A percentile compares a stretch with the other conserved stretches of the same genome.
phyloP scores from a whole-genome alignment of 2,797 vertebrate genomes.

The Coendou prehensilis region DNA sequence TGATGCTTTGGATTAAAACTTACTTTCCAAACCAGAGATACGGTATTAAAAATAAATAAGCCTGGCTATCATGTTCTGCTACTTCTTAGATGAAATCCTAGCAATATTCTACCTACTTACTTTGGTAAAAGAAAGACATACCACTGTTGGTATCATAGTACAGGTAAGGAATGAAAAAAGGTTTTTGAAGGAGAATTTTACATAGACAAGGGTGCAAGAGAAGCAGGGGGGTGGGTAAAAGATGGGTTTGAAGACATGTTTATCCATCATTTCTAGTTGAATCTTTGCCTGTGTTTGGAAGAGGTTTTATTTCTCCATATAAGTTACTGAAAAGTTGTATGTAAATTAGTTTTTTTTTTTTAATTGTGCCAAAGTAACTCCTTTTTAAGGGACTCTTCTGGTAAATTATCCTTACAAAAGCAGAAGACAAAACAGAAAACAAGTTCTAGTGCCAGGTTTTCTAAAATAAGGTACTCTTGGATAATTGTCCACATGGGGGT shows the following conservation, averaged over 20 bases:
- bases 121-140: constrained; percentile 48
- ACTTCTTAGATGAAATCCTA: constrained; percentile 19
- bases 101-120: not conserved
- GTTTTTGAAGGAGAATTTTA: not conserved
- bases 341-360: constrained; percentile 19
- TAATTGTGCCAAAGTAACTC: constrained; percentile 15
- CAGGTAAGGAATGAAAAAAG: not conserved
- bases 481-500: not conserved
- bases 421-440: not conserved
- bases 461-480: not conserved
- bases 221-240: not conserved
- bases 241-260: not conserved
- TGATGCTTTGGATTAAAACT: constrained; percentile 48
- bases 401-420: not conserved
- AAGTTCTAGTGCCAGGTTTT: not conserved
- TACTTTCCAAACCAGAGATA: not conserved
- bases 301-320: not conserved
- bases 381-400: not conserved
- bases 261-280: not conserved
- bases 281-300: constrained; percentile 52
- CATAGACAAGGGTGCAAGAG: not conserved
- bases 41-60: not conserved
- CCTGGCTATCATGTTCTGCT: not conserved
- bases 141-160: not conserved
- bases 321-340: not conserved